These are phyloP conservation scores for Smithornis capensis DNA, from an alignment of 2,113 vertebrate genomes.

Conservation along the genomic window DNA sequence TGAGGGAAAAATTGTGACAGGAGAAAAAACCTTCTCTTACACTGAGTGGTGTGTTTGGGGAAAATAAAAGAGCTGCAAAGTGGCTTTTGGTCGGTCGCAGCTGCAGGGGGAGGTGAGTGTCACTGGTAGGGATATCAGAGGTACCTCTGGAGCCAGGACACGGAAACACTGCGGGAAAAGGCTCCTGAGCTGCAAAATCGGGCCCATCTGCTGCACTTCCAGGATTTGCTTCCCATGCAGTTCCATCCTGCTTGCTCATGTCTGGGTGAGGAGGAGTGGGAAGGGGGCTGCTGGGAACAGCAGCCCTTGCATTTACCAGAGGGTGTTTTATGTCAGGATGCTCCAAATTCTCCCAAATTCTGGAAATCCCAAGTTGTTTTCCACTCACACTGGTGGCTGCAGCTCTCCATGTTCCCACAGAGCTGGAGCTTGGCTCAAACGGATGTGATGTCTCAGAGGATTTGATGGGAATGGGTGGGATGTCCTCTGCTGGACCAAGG, in stretches of 20 bases:
- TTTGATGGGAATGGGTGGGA: neutral
- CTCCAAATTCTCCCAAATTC: neutral
- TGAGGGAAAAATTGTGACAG: neutral
- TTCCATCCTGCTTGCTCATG: neutral
- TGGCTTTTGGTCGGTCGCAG: neutral
- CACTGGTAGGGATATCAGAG: neutral
- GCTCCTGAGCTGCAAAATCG: neutral
- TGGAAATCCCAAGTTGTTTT: neutral
- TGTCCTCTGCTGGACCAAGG: neutral
- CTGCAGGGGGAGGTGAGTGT: neutral
- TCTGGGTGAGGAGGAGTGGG: neutral
- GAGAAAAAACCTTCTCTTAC: neutral
- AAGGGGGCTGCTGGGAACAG: neutral
- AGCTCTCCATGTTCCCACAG: rapidly evolving
- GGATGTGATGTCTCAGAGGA: rapidly evolving
- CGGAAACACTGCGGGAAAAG: neutral
- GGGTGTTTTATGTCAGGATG: neutral
- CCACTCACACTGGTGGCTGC: rapidly evolving
- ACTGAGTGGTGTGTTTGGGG: neutral
- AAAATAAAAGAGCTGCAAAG: neutral
- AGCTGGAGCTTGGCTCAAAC: rapidly evolving
- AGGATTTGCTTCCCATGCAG: neutral
- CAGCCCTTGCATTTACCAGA: neutral
- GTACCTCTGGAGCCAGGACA: neutral
- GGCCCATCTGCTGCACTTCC: neutral